These are phyloP conservation scores for Monochamus saltuarius DNA, from an alignment of 1,140 invertebrate genomes.

Conservation along the genomic window DNA sequence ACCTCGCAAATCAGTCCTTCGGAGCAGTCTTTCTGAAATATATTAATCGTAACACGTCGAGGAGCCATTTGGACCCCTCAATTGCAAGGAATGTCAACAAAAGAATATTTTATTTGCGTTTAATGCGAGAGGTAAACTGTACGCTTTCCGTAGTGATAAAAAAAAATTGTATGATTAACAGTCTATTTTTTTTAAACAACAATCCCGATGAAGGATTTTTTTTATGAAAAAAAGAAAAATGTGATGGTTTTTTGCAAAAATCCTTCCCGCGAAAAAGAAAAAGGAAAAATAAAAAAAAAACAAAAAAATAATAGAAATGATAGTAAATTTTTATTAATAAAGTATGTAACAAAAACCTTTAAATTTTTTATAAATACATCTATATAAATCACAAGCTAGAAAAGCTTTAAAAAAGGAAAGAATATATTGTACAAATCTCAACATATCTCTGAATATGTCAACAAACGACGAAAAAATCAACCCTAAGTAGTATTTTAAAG, in stretches of 20 bases:
- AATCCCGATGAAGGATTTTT: too few relatives aligned
- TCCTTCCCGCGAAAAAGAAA: conserved; percentile 26
- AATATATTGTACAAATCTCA: conserved; percentile 31
- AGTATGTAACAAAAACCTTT: conserved; percentile 48
- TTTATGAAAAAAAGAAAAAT: conserved; percentile 1
- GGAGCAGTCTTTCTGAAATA: too few relatives aligned
- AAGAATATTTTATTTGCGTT: too few relatives aligned
- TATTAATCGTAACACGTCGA: too few relatives aligned
- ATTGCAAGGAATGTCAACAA: too few relatives aligned
- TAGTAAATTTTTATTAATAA: conserved; percentile 47
- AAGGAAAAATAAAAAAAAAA: conserved; percentile 32
- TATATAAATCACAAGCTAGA: conserved; percentile 43
- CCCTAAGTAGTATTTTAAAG: conserved; percentile 39
- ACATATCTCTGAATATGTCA: conserved; percentile 17
- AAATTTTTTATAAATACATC: conserved; percentile 45
- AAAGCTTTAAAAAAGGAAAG: conserved; percentile 34
- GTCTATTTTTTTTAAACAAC: too few relatives aligned
- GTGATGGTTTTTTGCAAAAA: not conserved
- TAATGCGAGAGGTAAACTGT: too few relatives aligned
- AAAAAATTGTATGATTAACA: too few relatives aligned
- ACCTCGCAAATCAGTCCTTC: too few relatives aligned
- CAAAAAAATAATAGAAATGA: conserved; percentile 32
- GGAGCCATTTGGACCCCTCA: too few relatives aligned
- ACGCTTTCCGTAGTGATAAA: too few relatives aligned
- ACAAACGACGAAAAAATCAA: conserved; percentile 26